Evolutionary conservation across 2,113 vertebrate species (phyloP).

Genomic region (Proterorhinus semilunaris): DNA sequence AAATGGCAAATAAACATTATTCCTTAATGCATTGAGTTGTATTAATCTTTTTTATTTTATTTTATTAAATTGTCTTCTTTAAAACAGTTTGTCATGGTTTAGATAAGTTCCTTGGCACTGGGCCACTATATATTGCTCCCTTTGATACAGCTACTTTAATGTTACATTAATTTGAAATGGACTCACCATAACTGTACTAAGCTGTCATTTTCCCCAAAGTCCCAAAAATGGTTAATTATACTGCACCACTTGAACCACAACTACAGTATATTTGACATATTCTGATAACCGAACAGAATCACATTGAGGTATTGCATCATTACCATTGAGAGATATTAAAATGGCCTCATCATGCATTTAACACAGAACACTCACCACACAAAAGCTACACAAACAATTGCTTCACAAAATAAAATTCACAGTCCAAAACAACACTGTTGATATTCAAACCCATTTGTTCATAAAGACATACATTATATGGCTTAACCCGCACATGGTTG

Average conservation of each 20-base stretch:
- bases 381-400: constrained; percentile 17
- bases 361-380: constrained; percentile 43
- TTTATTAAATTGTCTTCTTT: neutral
- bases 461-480: constrained; percentile 50
- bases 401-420: constrained; percentile 25
- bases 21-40: neutral
- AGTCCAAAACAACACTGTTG: constrained; percentile 13
- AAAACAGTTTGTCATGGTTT: neutral
- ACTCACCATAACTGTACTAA: constrained; percentile 32
- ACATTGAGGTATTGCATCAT: constrained; percentile 34
- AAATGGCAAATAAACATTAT: neutral
- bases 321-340: constrained; percentile 40
- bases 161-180: no score
- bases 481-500: constrained; percentile 47
- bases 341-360: constrained; percentile 39
- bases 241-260: constrained; percentile 8
- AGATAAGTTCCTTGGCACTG: no score
- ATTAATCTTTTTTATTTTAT: neutral
- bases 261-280: constrained; percentile 53
- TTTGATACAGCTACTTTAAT: neutral
- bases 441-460: constrained; percentile 8
- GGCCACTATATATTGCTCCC: neutral
- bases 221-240: constrained; percentile 46
- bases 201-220: constrained; percentile 49
- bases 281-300: constrained; percentile 47